Evolutionary conservation across 1,140 invertebrate genomes (phyloP), one percentile per base, ranked within the genome.

Genomic region (Adelges cooleyi): DNA sequence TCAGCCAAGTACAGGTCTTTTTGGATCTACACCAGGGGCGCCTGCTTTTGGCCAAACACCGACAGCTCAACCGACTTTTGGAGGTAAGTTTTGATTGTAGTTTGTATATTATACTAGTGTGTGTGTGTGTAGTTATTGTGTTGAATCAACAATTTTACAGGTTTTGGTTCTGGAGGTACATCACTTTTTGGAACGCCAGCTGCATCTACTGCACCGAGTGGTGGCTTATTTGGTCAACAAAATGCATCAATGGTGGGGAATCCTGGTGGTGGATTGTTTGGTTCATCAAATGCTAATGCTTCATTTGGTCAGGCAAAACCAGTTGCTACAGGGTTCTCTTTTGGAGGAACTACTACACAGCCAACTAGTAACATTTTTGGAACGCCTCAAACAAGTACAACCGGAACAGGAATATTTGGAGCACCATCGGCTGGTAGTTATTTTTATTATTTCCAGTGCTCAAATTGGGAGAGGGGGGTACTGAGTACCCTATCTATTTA

Each of bases 361-460:
- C 78, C 75, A 69, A 70, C 71, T 44, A 75, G 71, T 52, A 79
- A 46, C 67, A 69, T 80, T 9, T 89, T 89, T 73, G 85, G 84
- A 0, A 22, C 56, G 18, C 25, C 56, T 48, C 82, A 83, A 69
- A 73, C 80, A 10, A 75, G 74, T 27, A 77, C 79, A 44, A 73
- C 76, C 0, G 75, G 74, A 2, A 78, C 81, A 3, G 80, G 79
- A 68, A 76, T 86, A 0, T 86, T 86, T 74, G 81, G 82, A 18
- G 75, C 76, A 53, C 77, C 75, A 8, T 70, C 76, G 52, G 44
- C 65, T 38, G 17, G 22, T 51, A 49, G 56, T 52, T 48, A 66
- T 49, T n/a, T 59, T 5, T 15, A 17, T 48, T 66, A 52, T 67
- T 27, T n/a, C 67, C 66, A 42, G 65, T 65, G 10, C 66, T 46